These are phyloP conservation scores for Pemphigus obesinymphae DNA, from an alignment of 1,140 invertebrate genomes.

Conservation along the genomic window DNA sequence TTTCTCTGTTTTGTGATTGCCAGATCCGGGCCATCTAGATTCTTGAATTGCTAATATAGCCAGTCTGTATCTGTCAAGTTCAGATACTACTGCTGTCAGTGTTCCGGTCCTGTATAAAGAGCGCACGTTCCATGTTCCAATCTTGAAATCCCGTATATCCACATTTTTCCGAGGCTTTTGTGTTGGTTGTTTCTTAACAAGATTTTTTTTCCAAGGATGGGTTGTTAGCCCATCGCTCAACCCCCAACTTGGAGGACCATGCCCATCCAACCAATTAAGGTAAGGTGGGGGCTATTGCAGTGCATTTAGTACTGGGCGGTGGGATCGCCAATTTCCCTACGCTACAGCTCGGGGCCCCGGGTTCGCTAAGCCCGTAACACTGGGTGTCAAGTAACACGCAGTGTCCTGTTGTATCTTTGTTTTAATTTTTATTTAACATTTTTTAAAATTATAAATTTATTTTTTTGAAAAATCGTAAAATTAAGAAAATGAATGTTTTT, in stretches of 20 bases:
- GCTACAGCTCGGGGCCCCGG: no score
- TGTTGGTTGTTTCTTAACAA: conserved; percentile 12
- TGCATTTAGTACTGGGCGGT: not conserved
- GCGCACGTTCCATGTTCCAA: conserved; percentile 43
- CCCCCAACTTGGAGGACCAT: not conserved
- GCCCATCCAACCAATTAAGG: not conserved
- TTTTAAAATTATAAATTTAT: no score
- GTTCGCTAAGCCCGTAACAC: no score
- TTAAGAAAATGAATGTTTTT: no score
- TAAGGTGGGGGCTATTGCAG: not conserved
- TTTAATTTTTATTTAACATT: no score
- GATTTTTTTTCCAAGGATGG: conserved; percentile 15
- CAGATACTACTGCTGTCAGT: conserved; percentile 17
- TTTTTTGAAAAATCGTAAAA: no score
- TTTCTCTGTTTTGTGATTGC: not conserved
- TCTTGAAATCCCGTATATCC: not conserved
- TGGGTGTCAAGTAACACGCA: no score
- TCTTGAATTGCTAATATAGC: conserved; percentile 40
- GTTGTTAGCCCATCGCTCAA: not conserved
- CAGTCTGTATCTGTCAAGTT: conserved; percentile 42
- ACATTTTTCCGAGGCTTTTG: conserved; percentile 2
- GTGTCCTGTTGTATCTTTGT: no score
- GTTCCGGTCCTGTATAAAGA: not conserved
- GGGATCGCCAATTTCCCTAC: no score
- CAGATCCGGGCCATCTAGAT: conserved; percentile 26